These are phyloP conservation scores for Bothrops jararaca DNA, from an alignment of 2,113 vertebrate species.

Conservation along the genomic window DNA sequence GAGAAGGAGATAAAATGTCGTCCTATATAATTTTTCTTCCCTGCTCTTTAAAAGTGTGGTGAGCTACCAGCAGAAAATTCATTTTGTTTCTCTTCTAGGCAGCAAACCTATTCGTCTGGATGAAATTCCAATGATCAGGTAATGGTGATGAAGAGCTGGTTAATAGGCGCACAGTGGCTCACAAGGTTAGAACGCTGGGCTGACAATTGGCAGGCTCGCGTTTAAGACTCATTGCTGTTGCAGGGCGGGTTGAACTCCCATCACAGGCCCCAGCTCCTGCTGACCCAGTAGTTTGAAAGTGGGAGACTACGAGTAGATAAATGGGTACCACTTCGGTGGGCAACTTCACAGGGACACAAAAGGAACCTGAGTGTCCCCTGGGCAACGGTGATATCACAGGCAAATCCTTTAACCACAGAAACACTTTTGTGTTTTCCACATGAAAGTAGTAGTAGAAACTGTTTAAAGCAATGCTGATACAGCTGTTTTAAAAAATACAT, in stretches of 20 bases:
- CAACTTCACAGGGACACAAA: neutral
- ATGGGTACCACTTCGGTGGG: neutral
- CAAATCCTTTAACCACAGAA: neutral
- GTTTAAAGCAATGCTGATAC: neutral
- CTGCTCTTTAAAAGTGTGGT: neutral
- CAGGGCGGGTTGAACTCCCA: neutral
- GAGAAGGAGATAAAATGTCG: neutral
- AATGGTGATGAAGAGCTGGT: neutral
- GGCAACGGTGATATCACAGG: neutral
- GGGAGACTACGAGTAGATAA: neutral
- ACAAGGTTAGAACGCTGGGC: neutral
- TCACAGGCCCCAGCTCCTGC: neutral
- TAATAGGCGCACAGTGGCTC: neutral
- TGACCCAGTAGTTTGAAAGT: neutral
- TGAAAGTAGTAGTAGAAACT: neutral
- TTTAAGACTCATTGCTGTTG: neutral
- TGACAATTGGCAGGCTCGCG: neutral
- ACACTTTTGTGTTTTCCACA: neutral
- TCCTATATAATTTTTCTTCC: neutral
- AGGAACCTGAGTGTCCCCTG: neutral
- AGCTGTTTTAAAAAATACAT: neutral
- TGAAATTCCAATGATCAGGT: neutral
- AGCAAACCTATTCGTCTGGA: neutral
- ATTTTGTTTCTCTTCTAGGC: neutral
- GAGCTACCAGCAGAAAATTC: neutral